Conservation (phyloP, 2,113 vertebrate genomes). For the Nycticorax nycticorax region DNA sequence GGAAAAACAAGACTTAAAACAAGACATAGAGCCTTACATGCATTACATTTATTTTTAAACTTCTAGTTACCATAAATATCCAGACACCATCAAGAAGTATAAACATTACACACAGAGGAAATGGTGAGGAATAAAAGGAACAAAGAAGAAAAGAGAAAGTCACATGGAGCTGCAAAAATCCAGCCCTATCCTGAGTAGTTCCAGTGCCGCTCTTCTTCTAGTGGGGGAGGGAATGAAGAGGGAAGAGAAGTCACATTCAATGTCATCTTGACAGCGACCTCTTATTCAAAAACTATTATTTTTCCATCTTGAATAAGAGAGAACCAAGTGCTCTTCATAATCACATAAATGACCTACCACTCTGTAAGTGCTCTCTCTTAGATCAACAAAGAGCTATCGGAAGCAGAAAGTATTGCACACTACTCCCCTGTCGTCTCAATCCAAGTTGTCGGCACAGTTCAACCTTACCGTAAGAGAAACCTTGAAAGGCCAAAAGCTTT, state of each 20-base stretch:
- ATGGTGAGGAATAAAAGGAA: slow-evolving; percentile 1
- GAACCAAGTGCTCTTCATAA: slow-evolving; percentile 75
- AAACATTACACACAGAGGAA: slow-evolving; percentile 36
- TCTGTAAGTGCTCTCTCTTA: slow-evolving; percentile 71
- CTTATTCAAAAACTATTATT: slow-evolving; percentile 72
- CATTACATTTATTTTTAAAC: slow-evolving; percentile 23
- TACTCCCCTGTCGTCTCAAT: background rate
- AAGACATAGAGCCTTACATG: background rate
- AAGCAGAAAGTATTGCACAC: slow-evolving; percentile 53
- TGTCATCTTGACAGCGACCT: slow-evolving; percentile 66
- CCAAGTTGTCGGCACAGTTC: background rate
- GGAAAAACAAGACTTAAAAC: slow-evolving; percentile 30
- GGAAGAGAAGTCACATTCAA: slow-evolving; percentile 57
- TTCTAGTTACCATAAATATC: slow-evolving; percentile 55
- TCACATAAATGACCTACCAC: slow-evolving; percentile 69
- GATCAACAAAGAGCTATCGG: slow-evolving; percentile 72
- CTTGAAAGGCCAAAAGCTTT: slow-evolving; percentile 40
- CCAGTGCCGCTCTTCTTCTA: background rate
- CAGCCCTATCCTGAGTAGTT: background rate
- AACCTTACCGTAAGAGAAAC: slow-evolving; percentile 24
- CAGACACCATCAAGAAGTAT: slow-evolving; percentile 9
- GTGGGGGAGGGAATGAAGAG: background rate
- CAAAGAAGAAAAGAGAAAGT: slow-evolving; percentile 39
- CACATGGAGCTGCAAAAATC: slow-evolving; percentile 21
- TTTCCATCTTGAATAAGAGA: slow-evolving; percentile 68